Percentiles rank a stretch among this genome's conserved stretches.
Evolutionary conservation across 2,113 vertebrate species (phyloP).

Genomic region (Antennarius striatus): DNA sequence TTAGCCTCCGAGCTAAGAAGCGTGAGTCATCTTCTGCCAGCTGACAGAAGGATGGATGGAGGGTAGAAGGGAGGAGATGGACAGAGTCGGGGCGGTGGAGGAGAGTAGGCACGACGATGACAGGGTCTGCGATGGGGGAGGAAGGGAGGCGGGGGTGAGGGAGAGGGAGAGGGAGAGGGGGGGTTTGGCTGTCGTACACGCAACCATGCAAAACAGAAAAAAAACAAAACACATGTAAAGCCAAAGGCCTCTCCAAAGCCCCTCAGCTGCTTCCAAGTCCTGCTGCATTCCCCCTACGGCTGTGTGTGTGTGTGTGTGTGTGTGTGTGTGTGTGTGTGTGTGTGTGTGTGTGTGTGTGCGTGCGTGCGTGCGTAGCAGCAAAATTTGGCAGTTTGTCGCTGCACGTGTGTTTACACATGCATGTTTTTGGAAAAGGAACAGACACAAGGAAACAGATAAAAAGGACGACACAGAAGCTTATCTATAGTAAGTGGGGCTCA

Average conservation of each 20-base stretch:
- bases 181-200: slow-evolving; percentile 35
- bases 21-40: slow-evolving; percentile 81
- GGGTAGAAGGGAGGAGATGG: slow-evolving; percentile 55
- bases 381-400: slow-evolving; percentile 40
- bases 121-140: background rate
- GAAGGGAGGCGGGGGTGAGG: slow-evolving; percentile 2
- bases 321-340: slow-evolving; percentile 8
- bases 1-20: slow-evolving; percentile 73
- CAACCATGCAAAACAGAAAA: slow-evolving; percentile 34
- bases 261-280: slow-evolving; percentile 60
- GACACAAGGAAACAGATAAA: slow-evolving; percentile 7
- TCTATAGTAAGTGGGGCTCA: slow-evolving; percentile 3
- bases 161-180: slow-evolving; percentile 6
- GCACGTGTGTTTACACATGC: slow-evolving; percentile 17
- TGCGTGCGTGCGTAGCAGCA: slow-evolving; percentile 10
- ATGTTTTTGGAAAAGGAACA: slow-evolving; percentile 20
- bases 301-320: slow-evolving; percentile 9
- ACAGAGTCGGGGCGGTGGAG: slow-evolving; percentile 34
- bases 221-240: slow-evolving; percentile 41
- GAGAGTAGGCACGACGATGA: slow-evolving; percentile 21
- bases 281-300: slow-evolving; percentile 40
- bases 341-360: slow-evolving; percentile 10
- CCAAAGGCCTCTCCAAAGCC: slow-evolving; percentile 25
- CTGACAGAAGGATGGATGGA: slow-evolving; percentile 74
- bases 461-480: background rate